phyloP scores from a whole-genome alignment of 2,113 vertebrate species.

The Asarcornis scutulata region DNA sequence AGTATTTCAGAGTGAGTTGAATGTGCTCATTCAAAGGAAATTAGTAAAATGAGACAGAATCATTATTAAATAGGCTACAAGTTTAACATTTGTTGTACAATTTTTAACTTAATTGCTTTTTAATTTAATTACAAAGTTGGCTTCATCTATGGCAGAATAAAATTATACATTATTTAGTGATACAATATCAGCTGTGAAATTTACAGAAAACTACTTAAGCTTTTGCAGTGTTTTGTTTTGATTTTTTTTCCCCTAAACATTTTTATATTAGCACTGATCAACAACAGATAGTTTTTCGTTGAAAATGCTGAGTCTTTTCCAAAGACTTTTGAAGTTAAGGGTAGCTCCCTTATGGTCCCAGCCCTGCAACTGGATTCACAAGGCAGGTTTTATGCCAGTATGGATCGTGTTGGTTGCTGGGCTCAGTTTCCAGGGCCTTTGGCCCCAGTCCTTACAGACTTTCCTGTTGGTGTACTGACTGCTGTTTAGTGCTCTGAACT shows the following conservation, averaged over 20 bases:
- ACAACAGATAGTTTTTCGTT: background rate
- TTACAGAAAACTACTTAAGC: background rate
- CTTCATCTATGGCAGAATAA: background rate
- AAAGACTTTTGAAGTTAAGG: background rate
- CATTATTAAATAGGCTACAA: background rate
- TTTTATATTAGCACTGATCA: slow-evolving; percentile 16
- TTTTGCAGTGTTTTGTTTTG: background rate
- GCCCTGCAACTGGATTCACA: background rate
- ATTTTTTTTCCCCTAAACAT: slow-evolving; percentile 4
- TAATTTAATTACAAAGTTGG: background rate
- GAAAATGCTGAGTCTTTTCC: background rate
- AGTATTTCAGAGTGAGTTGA: background rate
- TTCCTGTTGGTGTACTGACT: background rate
- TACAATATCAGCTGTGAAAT: background rate
- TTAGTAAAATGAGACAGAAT: background rate
- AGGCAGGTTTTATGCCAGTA: background rate
- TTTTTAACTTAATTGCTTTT: background rate
- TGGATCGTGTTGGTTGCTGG: background rate
- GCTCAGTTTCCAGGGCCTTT: background rate
- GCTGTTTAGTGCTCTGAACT: background rate
- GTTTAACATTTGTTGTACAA: background rate
- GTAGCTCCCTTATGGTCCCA: background rate
- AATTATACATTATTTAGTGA: slow-evolving; percentile 13
- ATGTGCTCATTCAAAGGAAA: background rate
- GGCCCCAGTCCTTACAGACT: background rate